phyloP scores from a whole-genome alignment of 2,888 invertebrate species.

The Phaonia tiefii region DNA sequence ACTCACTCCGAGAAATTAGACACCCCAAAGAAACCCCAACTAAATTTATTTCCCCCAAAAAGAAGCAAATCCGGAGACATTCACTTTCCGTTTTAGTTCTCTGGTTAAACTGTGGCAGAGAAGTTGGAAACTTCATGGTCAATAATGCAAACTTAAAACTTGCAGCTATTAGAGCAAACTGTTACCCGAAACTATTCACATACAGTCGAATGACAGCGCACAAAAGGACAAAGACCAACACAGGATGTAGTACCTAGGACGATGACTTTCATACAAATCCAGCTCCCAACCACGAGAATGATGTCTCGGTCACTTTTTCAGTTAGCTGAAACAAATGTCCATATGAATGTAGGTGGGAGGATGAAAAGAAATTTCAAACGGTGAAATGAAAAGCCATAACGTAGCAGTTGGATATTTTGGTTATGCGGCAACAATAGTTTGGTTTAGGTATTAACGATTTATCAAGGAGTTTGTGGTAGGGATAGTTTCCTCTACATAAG shows the following conservation, averaged over 20 bases:
- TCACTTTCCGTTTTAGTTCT: constrained; percentile 1
- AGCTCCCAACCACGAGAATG: constrained; percentile 7
- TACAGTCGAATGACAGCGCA: not conserved
- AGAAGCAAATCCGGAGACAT: constrained; percentile 16
- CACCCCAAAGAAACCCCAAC: constrained; percentile 1
- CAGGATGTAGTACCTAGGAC: constrained; percentile 1
- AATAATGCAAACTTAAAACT: constrained; percentile 25
- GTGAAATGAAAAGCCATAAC: too few species aligned
- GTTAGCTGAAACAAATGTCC: too few species aligned
- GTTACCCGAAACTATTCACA: not conserved
- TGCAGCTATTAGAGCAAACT: constrained; percentile 2
- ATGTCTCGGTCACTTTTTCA: not conserved
- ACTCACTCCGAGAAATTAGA: not conserved
- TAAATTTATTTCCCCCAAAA: not conserved
- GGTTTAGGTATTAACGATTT: too few species aligned
- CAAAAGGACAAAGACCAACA: not conserved
- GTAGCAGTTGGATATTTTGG: too few species aligned
- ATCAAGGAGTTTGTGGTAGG: too few species aligned
- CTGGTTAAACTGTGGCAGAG: not conserved
- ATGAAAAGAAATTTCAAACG: not conserved
- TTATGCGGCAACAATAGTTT: too few species aligned
- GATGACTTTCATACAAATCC: constrained; percentile 17
- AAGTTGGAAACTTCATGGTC: constrained; percentile 15
- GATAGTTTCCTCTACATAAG: too few species aligned
- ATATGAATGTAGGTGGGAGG: too few species aligned